Evolutionary conservation across 1,140 invertebrate species (phyloP).

Genomic region (Drosophila lowei): DNA sequence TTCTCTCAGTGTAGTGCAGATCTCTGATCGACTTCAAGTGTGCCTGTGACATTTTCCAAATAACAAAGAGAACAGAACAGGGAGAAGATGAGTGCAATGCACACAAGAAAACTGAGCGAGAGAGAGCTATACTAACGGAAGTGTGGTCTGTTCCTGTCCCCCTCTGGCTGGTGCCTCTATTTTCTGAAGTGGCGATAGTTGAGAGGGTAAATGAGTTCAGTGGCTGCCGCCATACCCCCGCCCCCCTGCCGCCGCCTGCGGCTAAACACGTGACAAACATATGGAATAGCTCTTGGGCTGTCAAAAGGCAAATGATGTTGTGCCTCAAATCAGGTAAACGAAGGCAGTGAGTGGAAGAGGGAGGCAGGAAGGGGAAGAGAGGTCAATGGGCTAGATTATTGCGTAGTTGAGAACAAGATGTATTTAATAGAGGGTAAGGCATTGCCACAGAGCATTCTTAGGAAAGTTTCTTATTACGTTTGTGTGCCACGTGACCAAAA

Average conservation of each 20-base stretch:
- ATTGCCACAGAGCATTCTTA: too few species aligned
- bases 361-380: neutral
- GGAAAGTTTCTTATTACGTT: too few species aligned
- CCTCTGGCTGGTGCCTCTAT: slow-evolving; percentile 10
- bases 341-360: neutral
- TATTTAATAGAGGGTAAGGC: too few species aligned
- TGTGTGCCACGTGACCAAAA: too few species aligned
- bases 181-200: slow-evolving; percentile 20
- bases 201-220: slow-evolving; percentile 30
- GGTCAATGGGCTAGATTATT: slow-evolving; percentile 30
- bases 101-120: slow-evolving; percentile 12
- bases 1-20: slow-evolving; percentile 11
- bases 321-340: slow-evolving; percentile 31
- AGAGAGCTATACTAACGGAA: slow-evolving; percentile 10
- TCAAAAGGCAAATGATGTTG: slow-evolving; percentile 35
- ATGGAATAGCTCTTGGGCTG: slow-evolving; percentile 28
- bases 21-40: slow-evolving; percentile 51
- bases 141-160: neutral
- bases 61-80: slow-evolving; percentile 15
- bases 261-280: slow-evolving; percentile 44
- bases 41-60: slow-evolving; percentile 64
- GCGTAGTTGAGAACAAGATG: too few species aligned
- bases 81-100: slow-evolving; percentile 18
- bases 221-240: neutral
- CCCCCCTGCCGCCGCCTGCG: too few species aligned